Base-by-base conservation (phyloP, 2,113 vertebrate genomes). In the Psettodes erumei region DNA sequence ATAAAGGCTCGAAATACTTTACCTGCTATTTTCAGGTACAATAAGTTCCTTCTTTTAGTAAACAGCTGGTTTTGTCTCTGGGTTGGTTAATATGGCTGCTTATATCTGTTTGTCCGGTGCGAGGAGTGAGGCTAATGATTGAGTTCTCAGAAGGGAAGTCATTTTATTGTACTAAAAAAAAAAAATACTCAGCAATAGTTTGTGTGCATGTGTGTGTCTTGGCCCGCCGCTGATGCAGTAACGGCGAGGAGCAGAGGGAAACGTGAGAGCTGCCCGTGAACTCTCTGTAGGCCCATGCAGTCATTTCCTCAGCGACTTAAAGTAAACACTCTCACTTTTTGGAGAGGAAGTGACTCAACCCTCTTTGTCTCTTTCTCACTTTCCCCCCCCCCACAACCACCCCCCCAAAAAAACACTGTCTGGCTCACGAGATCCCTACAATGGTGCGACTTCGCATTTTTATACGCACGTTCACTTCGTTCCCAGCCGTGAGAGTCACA, bases 281-380 rank as follows among this genome's bases (percentile, higher is more conserved):
- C 80, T 84, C 78, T 82, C 73, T 71, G 65, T 53, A 68, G 86
- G 79, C 75, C 56, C 48, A 83, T 93, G 82, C 82, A 79, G 89
- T 92, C 84, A 92, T 93, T 94, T 94, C 94, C 94, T 90, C 86
- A 88, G 83, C 6, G 85, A 86, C 93, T 81, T 60, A 92, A 92
- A 86, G 87, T 90, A 94, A 94, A 94, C 91, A 93, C 75, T 86
- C 81, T 83, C 56, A 83, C 83, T 25, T 53, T 90, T 90, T 70
- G 73, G 48, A 63, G 71, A 90, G 93, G 93, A 93, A 93, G 90
- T 93, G 91, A 93, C 87, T 93, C 84, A 88, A 82, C 45, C 48
- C 60, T 78, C 54, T 53, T 63, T 77, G 81, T 79, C 50, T 53
- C 69, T 58, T 32, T 59, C 55, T 60, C 64, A 35, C 63, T 38